Evolutionary conservation across 2,888 invertebrate genomes (phyloP).

Genomic region (Aspidiotus destructor): DNA sequence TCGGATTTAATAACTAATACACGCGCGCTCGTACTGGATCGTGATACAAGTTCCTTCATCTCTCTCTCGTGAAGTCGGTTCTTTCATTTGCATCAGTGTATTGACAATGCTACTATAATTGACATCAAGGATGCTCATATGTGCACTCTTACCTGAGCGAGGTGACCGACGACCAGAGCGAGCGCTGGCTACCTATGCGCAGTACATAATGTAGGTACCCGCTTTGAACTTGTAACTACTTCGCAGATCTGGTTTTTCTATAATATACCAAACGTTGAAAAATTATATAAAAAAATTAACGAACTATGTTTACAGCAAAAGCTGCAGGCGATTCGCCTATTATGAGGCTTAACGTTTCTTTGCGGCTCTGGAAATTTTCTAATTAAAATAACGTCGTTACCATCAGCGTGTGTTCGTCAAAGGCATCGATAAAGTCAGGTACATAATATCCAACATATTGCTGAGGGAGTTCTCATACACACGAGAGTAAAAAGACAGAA

Average conservation of each 20-base stretch:
- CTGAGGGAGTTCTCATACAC: too few relatives aligned
- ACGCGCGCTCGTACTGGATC: neutral
- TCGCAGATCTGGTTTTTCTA: too few relatives aligned
- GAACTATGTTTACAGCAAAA: conserved; percentile 14
- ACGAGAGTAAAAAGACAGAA: too few relatives aligned
- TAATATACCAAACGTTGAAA: neutral
- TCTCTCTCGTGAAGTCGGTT: neutral
- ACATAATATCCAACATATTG: too few relatives aligned
- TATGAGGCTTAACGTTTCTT: neutral
- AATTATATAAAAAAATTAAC: conserved; percentile 12
- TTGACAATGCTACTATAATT: conserved; percentile 16
- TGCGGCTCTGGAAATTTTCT: neutral
- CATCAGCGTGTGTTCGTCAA: too few relatives aligned
- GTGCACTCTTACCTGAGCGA: conserved; percentile 11
- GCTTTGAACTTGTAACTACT: too few relatives aligned
- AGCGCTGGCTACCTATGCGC: too few relatives aligned
- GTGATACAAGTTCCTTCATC: neutral
- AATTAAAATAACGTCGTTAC: neutral
- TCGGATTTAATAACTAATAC: neutral
- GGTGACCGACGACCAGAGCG: neutral
- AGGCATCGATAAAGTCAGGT: too few relatives aligned
- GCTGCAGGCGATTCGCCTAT: conserved; percentile 22
- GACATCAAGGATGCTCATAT: conserved; percentile 22
- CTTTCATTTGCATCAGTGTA: conserved; percentile 18
- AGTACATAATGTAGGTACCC: too few relatives aligned